Evolutionary conservation across 92 coral and sea anemone genomes (phyloP).

Genomic region (Heteractis magnifica): DNA sequence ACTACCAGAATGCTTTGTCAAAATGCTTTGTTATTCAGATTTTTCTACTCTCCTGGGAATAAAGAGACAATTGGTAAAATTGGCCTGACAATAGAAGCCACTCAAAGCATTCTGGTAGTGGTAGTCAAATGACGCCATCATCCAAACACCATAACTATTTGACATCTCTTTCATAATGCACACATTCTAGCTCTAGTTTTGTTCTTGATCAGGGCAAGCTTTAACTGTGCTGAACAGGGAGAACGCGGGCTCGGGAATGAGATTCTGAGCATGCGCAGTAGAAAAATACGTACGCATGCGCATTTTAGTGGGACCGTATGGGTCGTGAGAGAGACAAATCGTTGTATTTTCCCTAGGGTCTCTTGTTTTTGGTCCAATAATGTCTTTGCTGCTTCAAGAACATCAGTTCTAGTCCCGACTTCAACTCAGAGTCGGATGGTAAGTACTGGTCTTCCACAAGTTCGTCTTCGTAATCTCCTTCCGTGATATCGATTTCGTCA

Average conservation of each 20-base stretch:
- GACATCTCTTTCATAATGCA: too few species aligned
- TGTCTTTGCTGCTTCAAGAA: constrained; percentile 96
- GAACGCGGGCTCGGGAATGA: neutral
- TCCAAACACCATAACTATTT: too few species aligned
- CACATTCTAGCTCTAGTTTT: too few species aligned
- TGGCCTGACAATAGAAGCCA: too few species aligned
- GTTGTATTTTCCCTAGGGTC: constrained; percentile 23
- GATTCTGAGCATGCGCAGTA: neutral
- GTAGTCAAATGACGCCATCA: too few species aligned
- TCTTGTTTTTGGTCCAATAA: constrained; percentile 83
- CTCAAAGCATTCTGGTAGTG: too few species aligned
- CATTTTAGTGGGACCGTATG: neutral
- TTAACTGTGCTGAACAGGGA: neutral
- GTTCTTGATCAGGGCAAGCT: too few species aligned
- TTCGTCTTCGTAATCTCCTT: constrained; percentile 91
- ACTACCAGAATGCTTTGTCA: too few species aligned
- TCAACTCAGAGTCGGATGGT: constrained; percentile 94
- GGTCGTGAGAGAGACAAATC: neutral
- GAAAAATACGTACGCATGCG: neutral
- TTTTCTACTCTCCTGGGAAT: too few species aligned
- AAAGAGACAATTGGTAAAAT: too few species aligned
- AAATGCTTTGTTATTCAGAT: too few species aligned
- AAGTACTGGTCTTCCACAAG: constrained; percentile 91
- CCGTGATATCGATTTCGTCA: constrained; percentile 77
- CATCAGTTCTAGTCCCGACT: constrained; percentile 95